Base-by-base conservation (phyloP, 2,888 invertebrate species). In the Acanthococcus lagerstroemiae region DNA sequence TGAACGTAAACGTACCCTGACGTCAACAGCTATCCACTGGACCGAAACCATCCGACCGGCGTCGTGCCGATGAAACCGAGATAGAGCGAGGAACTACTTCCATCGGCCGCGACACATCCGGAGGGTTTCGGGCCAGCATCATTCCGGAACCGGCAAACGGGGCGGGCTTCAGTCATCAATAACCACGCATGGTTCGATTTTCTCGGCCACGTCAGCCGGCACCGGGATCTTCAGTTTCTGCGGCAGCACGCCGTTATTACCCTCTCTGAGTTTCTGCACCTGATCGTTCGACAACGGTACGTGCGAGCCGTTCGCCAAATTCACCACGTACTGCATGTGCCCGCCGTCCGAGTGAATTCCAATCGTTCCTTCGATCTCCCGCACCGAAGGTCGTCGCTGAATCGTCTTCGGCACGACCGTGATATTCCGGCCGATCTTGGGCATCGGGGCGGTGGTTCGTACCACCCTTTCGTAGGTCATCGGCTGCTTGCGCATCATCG, bases 151-250 rank as follows among this genome's bases (percentile, higher is more conserved):
- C n/a, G n/a, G n/a, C n/a, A n/a, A n/a, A n/a, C n/a, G n/a, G n/a
- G n/a, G n/a, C n/a, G n/a, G n/a, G n/a, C n/a, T n/a, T n/a, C n/a
- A 65, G 21, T 65, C 65, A 21, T 65, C 65, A 17, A 65, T 52
- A 7, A 67, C 45, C 19, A 67, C 60, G 17, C 54, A 54, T 2
- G 67, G 67, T 30, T 67, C 67, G 4, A 67, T 54, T 24, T 54
- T 54, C 21, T 67, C 60, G n/a, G 67, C 67, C 1, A 67, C 67
- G 19, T 60, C 60, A 9, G 22, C 44, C 12, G 67, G 60, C 15
- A 67, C 67, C 2, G 67, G 67, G n/a, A 67, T 67, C 21, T 55
- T 60, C 30, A 67, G 15, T 19, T 58, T 60, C 45, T 21, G 19
- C 15, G 67, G 67, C 44, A 67, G 46, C 2, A 44, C 60, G 1